phyloP scores from a whole-genome alignment of 2,797 vertebrate species.

The Botia kubotai region DNA sequence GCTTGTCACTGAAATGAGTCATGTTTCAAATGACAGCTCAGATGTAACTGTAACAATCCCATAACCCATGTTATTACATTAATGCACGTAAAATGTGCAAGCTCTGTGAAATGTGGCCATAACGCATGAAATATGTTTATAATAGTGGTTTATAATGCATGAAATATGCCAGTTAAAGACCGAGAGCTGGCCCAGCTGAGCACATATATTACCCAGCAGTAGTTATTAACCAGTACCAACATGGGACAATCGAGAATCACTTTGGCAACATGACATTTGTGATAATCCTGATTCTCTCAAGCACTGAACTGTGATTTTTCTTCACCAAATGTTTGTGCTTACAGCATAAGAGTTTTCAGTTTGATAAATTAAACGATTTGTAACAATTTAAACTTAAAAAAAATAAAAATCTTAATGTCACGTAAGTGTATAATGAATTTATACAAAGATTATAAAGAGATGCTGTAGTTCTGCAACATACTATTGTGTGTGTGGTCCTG shows the following conservation, averaged over 20 bases:
- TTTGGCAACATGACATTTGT: background rate
- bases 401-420: too few species aligned
- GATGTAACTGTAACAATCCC: conserved; percentile 59
- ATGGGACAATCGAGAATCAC: background rate
- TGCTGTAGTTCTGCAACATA: too few species aligned
- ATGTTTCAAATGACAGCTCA: conserved; percentile 58
- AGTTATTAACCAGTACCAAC: background rate
- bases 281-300: too few species aligned
- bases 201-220: background rate
- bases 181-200: background rate
- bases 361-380: too few species aligned
- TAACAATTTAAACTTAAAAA: too few species aligned
- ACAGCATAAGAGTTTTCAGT: too few species aligned
- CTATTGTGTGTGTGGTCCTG: too few species aligned
- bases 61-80: conserved; percentile 60
- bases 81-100: conserved; percentile 51
- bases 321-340: too few species aligned
- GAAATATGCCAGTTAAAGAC: conserved; percentile 42
- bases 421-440: too few species aligned
- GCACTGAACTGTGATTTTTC: too few species aligned
- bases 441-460: too few species aligned
- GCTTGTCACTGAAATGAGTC: conserved; percentile 64
- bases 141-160: conserved; percentile 46
- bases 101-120: conserved; percentile 45
- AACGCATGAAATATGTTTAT: conserved; percentile 3